phyloP scores from a whole-genome alignment of 2,113 vertebrate genomes.

The Pseudorhombus dupliciocellatus region DNA sequence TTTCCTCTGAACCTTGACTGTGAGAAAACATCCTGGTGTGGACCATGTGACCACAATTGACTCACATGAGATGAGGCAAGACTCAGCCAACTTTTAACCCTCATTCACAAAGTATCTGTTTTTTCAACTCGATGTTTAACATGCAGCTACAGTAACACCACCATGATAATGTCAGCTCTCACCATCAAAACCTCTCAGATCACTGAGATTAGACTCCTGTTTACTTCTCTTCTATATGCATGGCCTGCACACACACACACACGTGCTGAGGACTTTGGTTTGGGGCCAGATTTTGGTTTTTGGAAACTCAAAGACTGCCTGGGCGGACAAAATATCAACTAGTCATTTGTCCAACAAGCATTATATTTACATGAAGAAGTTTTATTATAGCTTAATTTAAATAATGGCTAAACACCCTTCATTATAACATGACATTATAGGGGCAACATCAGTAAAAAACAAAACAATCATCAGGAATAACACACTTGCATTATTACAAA shows the following conservation, averaged over 20 bases:
- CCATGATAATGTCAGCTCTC: background rate
- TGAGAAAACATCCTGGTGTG: constrained; percentile 75
- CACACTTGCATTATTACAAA: too few relatives aligned
- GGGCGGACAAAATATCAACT: background rate
- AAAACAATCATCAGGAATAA: background rate
- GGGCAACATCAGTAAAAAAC: too few relatives aligned
- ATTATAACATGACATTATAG: background rate
- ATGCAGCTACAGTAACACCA: background rate
- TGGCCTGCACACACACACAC: constrained; percentile 7
- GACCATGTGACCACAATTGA: constrained; percentile 63
- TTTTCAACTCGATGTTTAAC: background rate
- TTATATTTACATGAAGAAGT: background rate
- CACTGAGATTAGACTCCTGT: background rate
- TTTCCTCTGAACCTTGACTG: constrained; percentile 70
- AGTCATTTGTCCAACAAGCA: background rate
- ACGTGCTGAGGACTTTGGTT: background rate
- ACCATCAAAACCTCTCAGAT: background rate
- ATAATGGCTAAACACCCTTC: background rate
- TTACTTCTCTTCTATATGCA: background rate
- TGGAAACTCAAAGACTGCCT: background rate
- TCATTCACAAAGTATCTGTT: background rate
- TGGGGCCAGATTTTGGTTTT: constrained; percentile 4
- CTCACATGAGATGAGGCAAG: constrained; percentile 74
- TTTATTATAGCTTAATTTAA: background rate
- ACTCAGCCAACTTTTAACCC: constrained; percentile 21